These are phyloP conservation scores for Dendrophyllia cribrosa DNA, from an alignment of 64 coral and sea anemone species.

Conservation along the genomic window DNA sequence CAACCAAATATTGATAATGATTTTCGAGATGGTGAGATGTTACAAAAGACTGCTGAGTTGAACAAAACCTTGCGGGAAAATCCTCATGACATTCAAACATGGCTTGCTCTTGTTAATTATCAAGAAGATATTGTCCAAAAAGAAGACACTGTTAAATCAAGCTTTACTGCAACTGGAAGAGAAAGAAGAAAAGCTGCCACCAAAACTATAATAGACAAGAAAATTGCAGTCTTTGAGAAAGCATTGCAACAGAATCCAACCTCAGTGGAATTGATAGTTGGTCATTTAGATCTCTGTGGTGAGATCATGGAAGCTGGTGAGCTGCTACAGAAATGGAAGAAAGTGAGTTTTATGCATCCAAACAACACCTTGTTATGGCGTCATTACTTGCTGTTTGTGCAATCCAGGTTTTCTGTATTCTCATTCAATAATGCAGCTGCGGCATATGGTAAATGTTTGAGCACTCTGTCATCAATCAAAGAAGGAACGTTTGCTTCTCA, in stretches of 20 bases:
- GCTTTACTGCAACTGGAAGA: constrained; percentile 68
- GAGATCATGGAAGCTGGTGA: constrained; percentile 66
- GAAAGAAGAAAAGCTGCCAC: constrained; percentile 78
- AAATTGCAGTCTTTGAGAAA: constrained; percentile 90
- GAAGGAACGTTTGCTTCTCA: constrained; percentile 89
- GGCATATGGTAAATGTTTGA: constrained; percentile 89
- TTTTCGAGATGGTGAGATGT: not conserved
- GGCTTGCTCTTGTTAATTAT: constrained; percentile 78
- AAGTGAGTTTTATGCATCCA: constrained; percentile 82
- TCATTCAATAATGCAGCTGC: constrained; percentile 66
- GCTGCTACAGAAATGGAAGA: constrained; percentile 90
- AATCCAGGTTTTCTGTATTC: constrained; percentile 90
- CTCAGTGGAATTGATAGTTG: constrained; percentile 76
- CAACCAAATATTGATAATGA: constrained; percentile 9
- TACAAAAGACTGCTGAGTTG: constrained; percentile 69
- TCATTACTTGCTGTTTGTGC: constrained; percentile 83
- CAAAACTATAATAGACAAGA: constrained; percentile 77
- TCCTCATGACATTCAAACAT: constrained; percentile 79
- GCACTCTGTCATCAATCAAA: constrained; percentile 86
- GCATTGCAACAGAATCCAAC: constrained; percentile 89
- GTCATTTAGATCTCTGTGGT: constrained; percentile 76
- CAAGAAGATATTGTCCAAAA: constrained; percentile 73
- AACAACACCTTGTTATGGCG: constrained; percentile 84
- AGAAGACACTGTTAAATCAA: constrained; percentile 50
- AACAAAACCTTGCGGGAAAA: constrained; percentile 83